Percentiles rank a stretch among this genome's conserved stretches.
Evolutionary conservation across 1,140 invertebrate genomes (phyloP).

Genomic region (Drosophila carrolli): DNA sequence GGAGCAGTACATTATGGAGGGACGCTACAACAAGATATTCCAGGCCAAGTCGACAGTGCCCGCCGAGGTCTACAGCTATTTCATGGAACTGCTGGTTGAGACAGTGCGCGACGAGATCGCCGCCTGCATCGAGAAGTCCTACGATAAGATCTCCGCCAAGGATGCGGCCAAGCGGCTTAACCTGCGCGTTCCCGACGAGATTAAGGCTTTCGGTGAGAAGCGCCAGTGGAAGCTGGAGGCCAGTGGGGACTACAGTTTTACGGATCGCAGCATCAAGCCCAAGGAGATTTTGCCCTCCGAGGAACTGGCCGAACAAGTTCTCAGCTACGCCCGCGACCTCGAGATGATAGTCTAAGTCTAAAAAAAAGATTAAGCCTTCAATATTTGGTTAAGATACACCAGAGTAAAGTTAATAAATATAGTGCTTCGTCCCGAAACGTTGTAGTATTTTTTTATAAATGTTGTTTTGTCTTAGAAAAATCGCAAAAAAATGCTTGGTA

Average conservation of each 20-base stretch:
- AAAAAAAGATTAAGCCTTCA: background rate
- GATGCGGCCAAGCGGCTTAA: slow-evolving; percentile 97
- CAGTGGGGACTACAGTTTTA: slow-evolving; percentile 93
- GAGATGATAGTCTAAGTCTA: slow-evolving; percentile 98
- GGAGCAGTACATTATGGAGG: slow-evolving; percentile 99
- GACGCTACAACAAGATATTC: slow-evolving; percentile 97
- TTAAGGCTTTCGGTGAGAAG: slow-evolving; percentile 92
- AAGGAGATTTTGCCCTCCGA: slow-evolving; percentile 94
- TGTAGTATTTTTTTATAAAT: too few species aligned
- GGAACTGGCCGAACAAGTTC: slow-evolving; percentile 95
- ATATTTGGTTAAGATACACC: slow-evolving; percentile 12
- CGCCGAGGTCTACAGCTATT: slow-evolving; percentile 97
- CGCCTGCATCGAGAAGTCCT: slow-evolving; percentile 98
- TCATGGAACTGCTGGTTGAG: slow-evolving; percentile 98
- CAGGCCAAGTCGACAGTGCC: slow-evolving; percentile 94
- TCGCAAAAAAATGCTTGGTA: too few species aligned
- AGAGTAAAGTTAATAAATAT: slow-evolving; percentile 25
- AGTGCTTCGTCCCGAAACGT: too few species aligned
- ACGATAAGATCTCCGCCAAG: slow-evolving; percentile 93
- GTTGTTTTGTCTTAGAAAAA: too few species aligned
- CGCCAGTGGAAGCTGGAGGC: slow-evolving; percentile 92
- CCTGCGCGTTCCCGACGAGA: slow-evolving; percentile 90
- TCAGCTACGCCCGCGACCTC: slow-evolving; percentile 98
- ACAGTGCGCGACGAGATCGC: slow-evolving; percentile 99
- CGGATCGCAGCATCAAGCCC: slow-evolving; percentile 88